These are phyloP conservation scores for Cylas formicarius DNA, from an alignment of 1,140 invertebrate genomes.

Conservation along the genomic window DNA sequence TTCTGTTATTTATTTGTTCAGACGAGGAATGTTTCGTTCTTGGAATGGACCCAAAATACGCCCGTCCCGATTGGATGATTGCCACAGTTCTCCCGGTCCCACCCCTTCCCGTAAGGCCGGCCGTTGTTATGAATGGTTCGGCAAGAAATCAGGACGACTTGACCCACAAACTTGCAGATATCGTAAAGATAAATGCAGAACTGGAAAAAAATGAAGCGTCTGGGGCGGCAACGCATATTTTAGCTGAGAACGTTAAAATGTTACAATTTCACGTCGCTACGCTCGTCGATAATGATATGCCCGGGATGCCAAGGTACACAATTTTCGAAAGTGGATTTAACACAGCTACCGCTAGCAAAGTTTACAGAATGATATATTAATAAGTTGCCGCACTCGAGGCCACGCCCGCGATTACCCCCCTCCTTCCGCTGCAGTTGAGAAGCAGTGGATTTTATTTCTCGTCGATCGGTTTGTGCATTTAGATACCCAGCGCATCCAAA, in stretches of 20 bases:
- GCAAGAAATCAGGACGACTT: constrained; percentile 98
- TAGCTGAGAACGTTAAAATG: constrained; percentile 95
- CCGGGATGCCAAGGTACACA: constrained; percentile 78
- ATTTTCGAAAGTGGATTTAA: background rate
- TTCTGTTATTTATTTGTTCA: constrained; percentile 14
- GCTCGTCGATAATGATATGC: constrained; percentile 97
- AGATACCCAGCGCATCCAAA: no score
- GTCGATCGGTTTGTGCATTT: no score
- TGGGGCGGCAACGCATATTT: constrained; percentile 94
- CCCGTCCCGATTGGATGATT: constrained; percentile 99
- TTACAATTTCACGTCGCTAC: constrained; percentile 98
- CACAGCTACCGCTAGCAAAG: no score
- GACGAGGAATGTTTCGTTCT: constrained; percentile 92
- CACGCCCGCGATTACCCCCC: no score
- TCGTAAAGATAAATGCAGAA: constrained; percentile 98
- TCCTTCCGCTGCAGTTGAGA: no score
- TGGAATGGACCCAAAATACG: constrained; percentile 93
- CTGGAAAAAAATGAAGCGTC: constrained; percentile 89
- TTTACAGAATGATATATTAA: background rate
- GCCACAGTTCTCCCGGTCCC: constrained; percentile 95
- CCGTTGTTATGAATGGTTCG: constrained; percentile 98
- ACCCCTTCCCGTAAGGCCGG: constrained; percentile 85
- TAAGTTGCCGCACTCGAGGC: no score
- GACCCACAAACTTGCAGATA: constrained; percentile 97
- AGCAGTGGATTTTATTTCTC: no score